Evolutionary conservation across 2,113 vertebrate species (phyloP).

Genomic region (Perca fluviatilis): DNA sequence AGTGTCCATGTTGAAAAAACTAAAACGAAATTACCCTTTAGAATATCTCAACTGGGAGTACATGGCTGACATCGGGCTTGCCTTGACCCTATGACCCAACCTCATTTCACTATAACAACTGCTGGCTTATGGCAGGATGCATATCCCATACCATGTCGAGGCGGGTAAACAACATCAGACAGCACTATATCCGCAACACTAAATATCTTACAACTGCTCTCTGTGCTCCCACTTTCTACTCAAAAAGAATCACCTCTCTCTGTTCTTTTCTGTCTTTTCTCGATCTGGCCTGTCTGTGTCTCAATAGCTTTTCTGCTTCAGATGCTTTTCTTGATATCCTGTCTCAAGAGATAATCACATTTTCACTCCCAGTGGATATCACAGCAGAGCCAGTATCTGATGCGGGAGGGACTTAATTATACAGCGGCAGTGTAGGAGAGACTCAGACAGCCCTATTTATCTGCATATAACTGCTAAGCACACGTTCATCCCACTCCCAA

Average conservation of each 20-base stretch:
- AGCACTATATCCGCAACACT: not conserved
- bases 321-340: conserved; percentile 77
- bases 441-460: conserved; percentile 74
- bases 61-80: not conserved
- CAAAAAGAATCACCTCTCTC: conserved; percentile 33
- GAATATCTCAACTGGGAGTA: not conserved
- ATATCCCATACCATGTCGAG: conserved; percentile 1
- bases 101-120: conserved; percentile 37
- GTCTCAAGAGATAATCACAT: conserved; percentile 81
- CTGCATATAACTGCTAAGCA: conserved; percentile 68
- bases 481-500: conserved; percentile 62
- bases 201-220: not conserved
- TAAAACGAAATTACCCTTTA: too few species aligned
- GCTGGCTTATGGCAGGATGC: conserved; percentile 17
- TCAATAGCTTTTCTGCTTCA: conserved; percentile 70
- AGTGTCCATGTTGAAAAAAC: too few species aligned
- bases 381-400: conserved; percentile 73
- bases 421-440: conserved; percentile 58
- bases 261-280: conserved; percentile 45
- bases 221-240: conserved; percentile 1
- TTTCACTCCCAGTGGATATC: conserved; percentile 77
- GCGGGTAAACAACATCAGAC: conserved; percentile 22
- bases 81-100: conserved; percentile 19
- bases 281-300: conserved; percentile 47
- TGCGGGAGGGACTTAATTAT: conserved; percentile 81